Evolutionary conservation across 2,888 invertebrate species (phyloP), one percentile per base, ranked within the genome.

Genomic region (Drosophila mettleri): DNA sequence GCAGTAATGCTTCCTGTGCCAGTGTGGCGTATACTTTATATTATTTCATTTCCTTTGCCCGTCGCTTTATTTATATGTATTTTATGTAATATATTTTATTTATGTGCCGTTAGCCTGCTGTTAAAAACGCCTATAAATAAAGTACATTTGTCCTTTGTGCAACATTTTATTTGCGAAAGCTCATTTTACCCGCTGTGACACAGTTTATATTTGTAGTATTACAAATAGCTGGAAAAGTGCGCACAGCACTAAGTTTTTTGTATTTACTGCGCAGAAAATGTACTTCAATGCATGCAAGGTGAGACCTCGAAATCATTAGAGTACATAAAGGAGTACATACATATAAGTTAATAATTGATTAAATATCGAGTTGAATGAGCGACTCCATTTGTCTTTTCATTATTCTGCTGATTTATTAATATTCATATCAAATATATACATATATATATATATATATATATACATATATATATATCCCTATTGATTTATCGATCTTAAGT

Each of bases 41-140:
- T 78, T 48, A 76, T 52, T 53, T 57, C 63, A 61, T 77, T 67
- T 73, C 58, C 60, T 61, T 36, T 39, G 20, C 58, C 78, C 69
- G 59, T 58, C 65, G 66, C 53, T 78, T 75, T 85, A 85, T 82
- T 85, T 85, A 67, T 72, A 68, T 68, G 33, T 72, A 62, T 69
- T 62, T 72, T 46, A 64, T 64, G 66, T 74, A 77, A 73, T 70
- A 75, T 81, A 72, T 73, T 78, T 82, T 67, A 80, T 74, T 80
- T 80, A 64, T 80, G 82, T 87, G 75, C 68, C 55, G 65, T 61
- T 78, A 65, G 75, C 88, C 83, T 66, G 88, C 83, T 88, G 83
- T 80, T 84, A 69, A 74, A 87, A 88, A 86, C 62, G 72, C 80
- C 88, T 78, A 88, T 84, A 84, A 84, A 84, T 84, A 77, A 86